Conservation (phyloP, 2,888 invertebrate genomes). For the Ypsolopha scabrella region DNA sequence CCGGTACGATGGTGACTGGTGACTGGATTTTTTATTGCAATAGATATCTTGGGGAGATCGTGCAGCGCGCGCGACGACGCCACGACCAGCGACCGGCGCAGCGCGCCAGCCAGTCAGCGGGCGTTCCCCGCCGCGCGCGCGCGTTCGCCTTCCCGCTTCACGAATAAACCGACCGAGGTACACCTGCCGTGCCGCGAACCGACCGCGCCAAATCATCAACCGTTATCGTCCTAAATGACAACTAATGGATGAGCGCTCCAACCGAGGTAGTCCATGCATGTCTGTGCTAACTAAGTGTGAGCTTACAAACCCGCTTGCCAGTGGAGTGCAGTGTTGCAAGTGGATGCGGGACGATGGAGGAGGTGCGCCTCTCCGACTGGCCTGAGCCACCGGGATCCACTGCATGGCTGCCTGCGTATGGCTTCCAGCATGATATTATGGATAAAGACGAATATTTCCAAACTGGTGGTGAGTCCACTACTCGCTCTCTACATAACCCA, state of each 20-base stretch:
- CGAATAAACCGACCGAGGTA: conserved; percentile 5
- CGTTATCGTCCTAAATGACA: conserved; percentile 65
- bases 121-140: conserved; percentile 52
- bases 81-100: not conserved
- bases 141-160: conserved; percentile 19
- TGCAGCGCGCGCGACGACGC: conserved; percentile 13
- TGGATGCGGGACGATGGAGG: conserved; percentile 67
- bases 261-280: conserved; percentile 62
- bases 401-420: conserved; percentile 85
- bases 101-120: conserved; percentile 32
- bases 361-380: conserved; percentile 76
- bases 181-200: conserved; percentile 18
- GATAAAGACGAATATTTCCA: conserved; percentile 75
- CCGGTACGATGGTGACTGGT: conserved; percentile 7
- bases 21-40: conserved; percentile 34
- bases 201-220: conserved; percentile 37
- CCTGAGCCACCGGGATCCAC: conserved; percentile 77
- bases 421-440: conserved; percentile 76
- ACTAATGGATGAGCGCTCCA: conserved; percentile 53
- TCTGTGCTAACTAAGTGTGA: conserved; percentile 51
- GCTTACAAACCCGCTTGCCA: conserved; percentile 18
- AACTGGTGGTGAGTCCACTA: conserved; percentile 71
- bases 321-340: conserved; percentile 63
- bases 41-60: conserved; percentile 48
- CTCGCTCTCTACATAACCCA: conserved; percentile 1